Evolutionary conservation across 1,140 invertebrate genomes (phyloP).

Genomic region (Thaumetopoea pityocampa): DNA sequence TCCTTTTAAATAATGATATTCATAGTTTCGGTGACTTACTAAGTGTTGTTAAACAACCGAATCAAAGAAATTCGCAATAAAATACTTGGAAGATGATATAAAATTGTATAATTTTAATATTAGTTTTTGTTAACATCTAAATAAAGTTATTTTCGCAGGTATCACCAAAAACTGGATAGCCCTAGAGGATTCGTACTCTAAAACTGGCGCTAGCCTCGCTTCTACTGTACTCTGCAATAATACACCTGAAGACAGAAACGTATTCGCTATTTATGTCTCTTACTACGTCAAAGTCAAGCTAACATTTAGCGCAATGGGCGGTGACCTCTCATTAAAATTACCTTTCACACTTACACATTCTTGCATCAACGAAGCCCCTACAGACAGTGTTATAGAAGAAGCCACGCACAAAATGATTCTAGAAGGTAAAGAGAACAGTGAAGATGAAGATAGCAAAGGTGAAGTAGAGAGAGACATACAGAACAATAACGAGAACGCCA

Average conservation of each 20-base stretch:
- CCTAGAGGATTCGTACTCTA: constrained; percentile 85
- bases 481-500: constrained; percentile 44
- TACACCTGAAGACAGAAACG: constrained; percentile 83
- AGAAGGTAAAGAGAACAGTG: constrained; percentile 64
- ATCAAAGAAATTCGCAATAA: no score
- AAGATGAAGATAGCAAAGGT: constrained; percentile 52
- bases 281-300: constrained; percentile 93
- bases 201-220: constrained; percentile 81
- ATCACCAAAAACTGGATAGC: constrained; percentile 90
- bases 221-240: constrained; percentile 81
- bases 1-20: no score
- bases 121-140: no score
- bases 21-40: no score
- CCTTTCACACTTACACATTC: constrained; percentile 83
- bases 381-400: constrained; percentile 64
- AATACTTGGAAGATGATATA: no score
- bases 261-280: constrained; percentile 92
- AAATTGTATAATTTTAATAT: no score
- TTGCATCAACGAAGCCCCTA: constrained; percentile 69
- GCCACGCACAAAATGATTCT: constrained; percentile 65
- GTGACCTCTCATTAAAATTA: constrained; percentile 86
- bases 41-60: no score
- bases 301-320: constrained; percentile 85
- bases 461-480: constrained; percentile 52
- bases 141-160: constrained; percentile 69